Evolutionary conservation across 2,888 invertebrate species (phyloP).

Genomic region (Caenorhabditis wallacei): DNA sequence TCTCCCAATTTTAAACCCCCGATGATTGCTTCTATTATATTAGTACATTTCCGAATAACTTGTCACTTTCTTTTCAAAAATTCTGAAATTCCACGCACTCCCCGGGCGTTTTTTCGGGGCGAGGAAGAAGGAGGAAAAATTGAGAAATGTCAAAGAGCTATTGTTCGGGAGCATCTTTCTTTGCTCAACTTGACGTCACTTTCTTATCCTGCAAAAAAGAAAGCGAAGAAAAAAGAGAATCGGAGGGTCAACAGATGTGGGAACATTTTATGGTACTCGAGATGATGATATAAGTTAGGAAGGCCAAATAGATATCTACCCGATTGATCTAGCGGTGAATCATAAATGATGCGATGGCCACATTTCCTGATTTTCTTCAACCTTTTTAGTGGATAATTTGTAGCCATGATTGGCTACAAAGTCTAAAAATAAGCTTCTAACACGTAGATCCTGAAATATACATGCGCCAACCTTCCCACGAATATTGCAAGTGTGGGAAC

Average conservation of each 20-base stretch:
- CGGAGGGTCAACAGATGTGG: conserved; percentile 25
- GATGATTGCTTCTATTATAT: no score
- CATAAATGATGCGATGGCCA: no score
- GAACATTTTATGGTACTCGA: conserved; percentile 17
- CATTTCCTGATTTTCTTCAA: no score
- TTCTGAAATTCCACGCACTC: background rate
- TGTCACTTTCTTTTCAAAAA: background rate
- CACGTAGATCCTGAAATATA: background rate
- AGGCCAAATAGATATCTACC: conserved; percentile 14
- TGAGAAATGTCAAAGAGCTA: conserved; percentile 23
- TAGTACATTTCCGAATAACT: no score
- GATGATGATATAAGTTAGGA: conserved; percentile 15
- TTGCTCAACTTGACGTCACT: conserved; percentile 34
- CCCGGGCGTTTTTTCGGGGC: background rate
- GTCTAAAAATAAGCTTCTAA: background rate
- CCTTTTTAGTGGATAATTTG: no score
- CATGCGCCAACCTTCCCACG: background rate
- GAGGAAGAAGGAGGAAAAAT: conserved; percentile 11
- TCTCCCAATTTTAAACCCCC: no score
- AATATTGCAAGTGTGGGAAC: background rate
- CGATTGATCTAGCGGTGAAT: background rate
- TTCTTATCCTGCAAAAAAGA: conserved; percentile 17
- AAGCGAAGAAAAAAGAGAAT: background rate
- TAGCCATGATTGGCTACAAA: no score
- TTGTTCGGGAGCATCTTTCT: conserved; percentile 35